Base-by-base conservation (phyloP, 2,888 invertebrate species). In the Cremastobaeus sp. region DNA sequence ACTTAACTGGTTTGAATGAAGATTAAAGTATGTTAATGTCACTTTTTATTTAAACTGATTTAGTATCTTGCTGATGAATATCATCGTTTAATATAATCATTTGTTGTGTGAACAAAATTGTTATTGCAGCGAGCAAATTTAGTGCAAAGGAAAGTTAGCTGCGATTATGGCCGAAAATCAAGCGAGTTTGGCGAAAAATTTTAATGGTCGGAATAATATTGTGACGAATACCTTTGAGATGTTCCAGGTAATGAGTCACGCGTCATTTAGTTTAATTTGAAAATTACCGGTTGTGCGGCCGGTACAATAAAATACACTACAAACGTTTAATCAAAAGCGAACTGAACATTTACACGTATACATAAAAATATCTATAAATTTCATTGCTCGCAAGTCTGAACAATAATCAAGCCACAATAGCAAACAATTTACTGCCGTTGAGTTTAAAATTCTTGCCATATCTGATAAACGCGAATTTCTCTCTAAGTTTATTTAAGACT, bases 21-120 rank as follows among this genome's bases (percentile, higher is more conserved):
- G 65, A 72, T 72, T 55, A 66, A 72, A 72, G 72, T 66, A 66
- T 72, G 72, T 72, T 72, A 66, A 66, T 48, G 66, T 60, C 48
- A 48, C 48, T 59, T 60, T 72, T 72, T 72, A 72, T 72, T 66
- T 72, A 54, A 72, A 60, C 60, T 60, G 45, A 72, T 72, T 72
- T 66, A 66, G 52, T 48, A 45, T 32, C 64, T 28, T 35, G 64
- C 59, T 45, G 59, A 65, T 71, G 43, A 17, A 55, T 70, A 54
- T 69, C 60, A 30, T 37, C 35, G 35, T 54, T 55, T 54, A 48
- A 55, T 70, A 62, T 62, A 62, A 62, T 70, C 69, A 60, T 54
- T 59, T 60, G 25, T 59, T 59, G 68, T 47, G 43, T 17, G 50
- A 52, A 50, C 48, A 45, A 60, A 52, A 52, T 57, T 45, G 54